A percentile compares a stretch with the other conserved stretches of the same genome.
Evolutionary conservation across 2,113 vertebrate genomes (phyloP).

Genomic region (Ranitomeya variabilis): DNA sequence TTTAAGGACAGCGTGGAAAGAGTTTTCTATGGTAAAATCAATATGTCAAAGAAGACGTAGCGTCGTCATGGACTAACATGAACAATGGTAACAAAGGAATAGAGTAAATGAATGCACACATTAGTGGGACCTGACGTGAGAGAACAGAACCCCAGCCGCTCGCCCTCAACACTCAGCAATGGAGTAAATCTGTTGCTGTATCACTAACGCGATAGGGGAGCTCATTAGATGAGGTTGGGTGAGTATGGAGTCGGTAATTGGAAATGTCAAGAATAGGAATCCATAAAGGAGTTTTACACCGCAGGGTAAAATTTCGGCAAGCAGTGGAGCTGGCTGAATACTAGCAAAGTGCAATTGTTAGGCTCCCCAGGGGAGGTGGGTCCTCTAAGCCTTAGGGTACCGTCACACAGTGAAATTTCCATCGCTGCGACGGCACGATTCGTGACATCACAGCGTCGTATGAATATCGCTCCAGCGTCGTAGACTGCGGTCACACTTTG

Average conservation of each 20-base stretch:
- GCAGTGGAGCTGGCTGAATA: no score
- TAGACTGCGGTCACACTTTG: no score
- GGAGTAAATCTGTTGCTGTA: background rate
- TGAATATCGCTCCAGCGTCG: no score
- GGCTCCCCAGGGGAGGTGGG: no score
- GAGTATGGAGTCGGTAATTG: background rate
- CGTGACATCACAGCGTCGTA: no score
- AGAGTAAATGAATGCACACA: background rate
- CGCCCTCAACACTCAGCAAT: background rate
- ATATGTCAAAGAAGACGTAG: background rate
- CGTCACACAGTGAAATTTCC: no score
- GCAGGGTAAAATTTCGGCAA: no score
- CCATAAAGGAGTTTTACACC: no score
- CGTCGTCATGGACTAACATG: background rate
- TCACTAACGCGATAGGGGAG: background rate
- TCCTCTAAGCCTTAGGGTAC: no score
- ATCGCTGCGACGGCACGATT: no score
- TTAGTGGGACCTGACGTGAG: conserved; percentile 3
- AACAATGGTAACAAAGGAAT: background rate
- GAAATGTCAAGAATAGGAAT: background rate
- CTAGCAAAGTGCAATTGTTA: no score
- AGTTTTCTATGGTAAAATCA: conserved; percentile 35
- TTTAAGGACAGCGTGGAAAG: background rate
- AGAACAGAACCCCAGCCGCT: background rate
- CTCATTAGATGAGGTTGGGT: background rate